A percentile compares a stretch with the other conserved stretches of the same genome.
Conservation (phyloP, 2,888 invertebrate genomes). For the Stenichneumon culpator region DNA sequence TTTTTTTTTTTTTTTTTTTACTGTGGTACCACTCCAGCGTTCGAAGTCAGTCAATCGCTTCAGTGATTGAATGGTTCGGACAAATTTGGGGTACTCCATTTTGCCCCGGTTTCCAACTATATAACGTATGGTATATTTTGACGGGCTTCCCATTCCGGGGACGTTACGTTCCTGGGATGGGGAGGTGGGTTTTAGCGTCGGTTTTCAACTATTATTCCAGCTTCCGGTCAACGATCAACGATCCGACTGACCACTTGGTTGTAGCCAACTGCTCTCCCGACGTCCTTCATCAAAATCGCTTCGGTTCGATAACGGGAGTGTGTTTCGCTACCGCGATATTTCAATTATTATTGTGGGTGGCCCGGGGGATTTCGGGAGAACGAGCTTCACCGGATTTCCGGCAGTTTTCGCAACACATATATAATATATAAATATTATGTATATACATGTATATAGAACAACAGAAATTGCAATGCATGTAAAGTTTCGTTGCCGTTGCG, state of each 20-base stretch:
- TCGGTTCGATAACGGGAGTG: slow-evolving; percentile 50
- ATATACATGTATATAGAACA: neutral
- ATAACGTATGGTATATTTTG: slow-evolving; percentile 42
- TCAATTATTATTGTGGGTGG: slow-evolving; percentile 58
- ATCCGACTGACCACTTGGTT: slow-evolving; percentile 23
- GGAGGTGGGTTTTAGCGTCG: slow-evolving; percentile 11
- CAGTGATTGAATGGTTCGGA: neutral
- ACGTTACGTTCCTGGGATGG: slow-evolving; percentile 37
- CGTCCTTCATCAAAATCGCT: slow-evolving; percentile 58
- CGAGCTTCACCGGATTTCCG: slow-evolving; percentile 36
- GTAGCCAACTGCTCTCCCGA: slow-evolving; percentile 8
- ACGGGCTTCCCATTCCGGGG: slow-evolving; percentile 16
- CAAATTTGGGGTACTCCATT: neutral
- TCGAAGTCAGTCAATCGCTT: too few relatives aligned
- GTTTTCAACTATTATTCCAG: slow-evolving; percentile 62
- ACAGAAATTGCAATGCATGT: slow-evolving; percentile 32
- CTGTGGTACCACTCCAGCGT: too few relatives aligned
- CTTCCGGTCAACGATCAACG: slow-evolving; percentile 56
- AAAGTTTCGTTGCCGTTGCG: slow-evolving; percentile 28
- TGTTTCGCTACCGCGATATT: slow-evolving; percentile 59
- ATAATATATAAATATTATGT: neutral
- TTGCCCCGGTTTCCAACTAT: neutral
- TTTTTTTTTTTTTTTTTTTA: too few relatives aligned
- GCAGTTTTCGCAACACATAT: slow-evolving; percentile 19
- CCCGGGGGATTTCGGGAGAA: slow-evolving; percentile 12